Base-by-base conservation (phyloP, 2,888 invertebrate species). In the Galerucella nymphaeae region DNA sequence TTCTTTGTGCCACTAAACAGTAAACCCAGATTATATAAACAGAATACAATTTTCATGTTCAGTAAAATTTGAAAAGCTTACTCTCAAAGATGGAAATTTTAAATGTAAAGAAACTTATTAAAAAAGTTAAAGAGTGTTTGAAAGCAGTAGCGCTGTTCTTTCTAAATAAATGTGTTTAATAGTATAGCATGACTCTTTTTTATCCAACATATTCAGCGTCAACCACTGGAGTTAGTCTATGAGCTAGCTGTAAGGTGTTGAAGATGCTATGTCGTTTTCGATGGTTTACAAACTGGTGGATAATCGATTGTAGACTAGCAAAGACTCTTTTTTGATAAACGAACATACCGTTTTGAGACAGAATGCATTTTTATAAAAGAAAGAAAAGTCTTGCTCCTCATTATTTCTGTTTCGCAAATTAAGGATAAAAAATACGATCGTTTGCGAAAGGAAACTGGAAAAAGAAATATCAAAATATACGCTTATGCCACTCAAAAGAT, bases 381-480 rank as follows among this genome's bases (percentile, higher is more conserved):
- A 13, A 2, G 9, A 16, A 9, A 16, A n/a, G 6, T 58, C 13
- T 58, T 16, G 2, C 16, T 20, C 9, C 18, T 58, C n/a, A 58
- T 58, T 58, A 23, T 23, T 20, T 58, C 58, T 14, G 14, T 20
- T 23, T 23, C 23, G 20, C 13, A 13, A 23, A 58, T 23, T 58
- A 58, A 20, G 3, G 58, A 58, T 23, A 20, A 58, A 30, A 23
- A 30, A 58, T 6, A 20, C 13, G 16, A 59, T 38, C 30, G 59
- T 59, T 18, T 41, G 41, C 18, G 55, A 57, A 55, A 18, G 57
- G 38, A 41, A 38, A 10, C 30, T 2, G 18, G 18, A 66, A 66
- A 66, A 41, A 20, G 55, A 66, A 41, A 18, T 66, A 66, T 41
- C 66, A 55, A 66, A 66, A 66, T 66, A 61, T 61, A 18, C 41